These are phyloP conservation scores for Plagiodera versicolora DNA, from an alignment of 2,888 invertebrate species.

Conservation along the genomic window DNA sequence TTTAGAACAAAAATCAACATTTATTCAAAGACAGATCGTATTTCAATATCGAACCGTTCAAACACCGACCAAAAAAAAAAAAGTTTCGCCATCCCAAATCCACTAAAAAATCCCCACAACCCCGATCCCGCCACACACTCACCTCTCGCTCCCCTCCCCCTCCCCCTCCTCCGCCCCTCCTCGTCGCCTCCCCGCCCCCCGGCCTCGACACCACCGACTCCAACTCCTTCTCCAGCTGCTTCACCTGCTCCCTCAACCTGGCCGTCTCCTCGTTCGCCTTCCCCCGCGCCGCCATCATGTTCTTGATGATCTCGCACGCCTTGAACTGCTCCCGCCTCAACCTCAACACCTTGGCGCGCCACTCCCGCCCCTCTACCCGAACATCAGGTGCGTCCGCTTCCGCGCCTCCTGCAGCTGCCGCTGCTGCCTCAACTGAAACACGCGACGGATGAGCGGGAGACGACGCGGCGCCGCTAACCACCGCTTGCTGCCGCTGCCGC, in stretches of 20 bases:
- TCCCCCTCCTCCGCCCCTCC: not conserved
- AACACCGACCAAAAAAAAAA: no score
- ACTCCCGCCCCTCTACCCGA: constrained; percentile 38
- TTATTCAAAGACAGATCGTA: no score
- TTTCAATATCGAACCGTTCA: no score
- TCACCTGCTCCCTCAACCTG: constrained; percentile 40
- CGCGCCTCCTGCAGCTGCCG: constrained; percentile 49
- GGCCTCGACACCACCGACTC: constrained; percentile 41
- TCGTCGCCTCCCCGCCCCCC: constrained; percentile 22
- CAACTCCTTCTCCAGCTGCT: constrained; percentile 38
- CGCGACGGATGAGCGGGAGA: constrained; percentile 48
- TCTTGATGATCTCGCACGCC: constrained; percentile 53
- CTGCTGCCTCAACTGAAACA: constrained; percentile 52
- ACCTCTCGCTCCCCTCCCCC: not conserved
- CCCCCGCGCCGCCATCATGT: constrained; percentile 48
- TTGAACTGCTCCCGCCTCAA: constrained; percentile 52
- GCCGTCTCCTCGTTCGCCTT: constrained; percentile 47
- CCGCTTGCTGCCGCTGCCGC: no score
- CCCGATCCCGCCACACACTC: not conserved
- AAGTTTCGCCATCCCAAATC: no score
- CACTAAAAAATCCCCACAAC: not conserved
- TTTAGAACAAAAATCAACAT: no score
- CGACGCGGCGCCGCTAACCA: constrained; percentile 39
- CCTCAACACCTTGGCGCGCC: constrained; percentile 43
- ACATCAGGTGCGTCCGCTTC: constrained; percentile 43